A percentile compares a stretch with the other conserved stretches of the same genome.
phyloP scores from a whole-genome alignment of 37 sponge, comb jelly and placozoan species.

The Aplysina aerophoba region DNA sequence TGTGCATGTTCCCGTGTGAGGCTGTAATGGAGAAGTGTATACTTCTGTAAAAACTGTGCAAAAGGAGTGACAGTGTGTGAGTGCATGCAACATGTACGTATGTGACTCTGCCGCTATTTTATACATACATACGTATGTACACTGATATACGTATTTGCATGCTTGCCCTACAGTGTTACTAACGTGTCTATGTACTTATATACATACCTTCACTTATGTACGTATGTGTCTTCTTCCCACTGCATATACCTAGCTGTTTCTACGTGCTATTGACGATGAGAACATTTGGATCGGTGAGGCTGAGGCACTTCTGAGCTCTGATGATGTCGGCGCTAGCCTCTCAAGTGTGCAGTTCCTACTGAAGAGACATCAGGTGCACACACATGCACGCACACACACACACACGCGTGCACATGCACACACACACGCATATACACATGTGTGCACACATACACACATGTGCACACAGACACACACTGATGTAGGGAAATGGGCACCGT shows the following conservation, averaged over 20 bases:
- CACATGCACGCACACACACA: background rate
- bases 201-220: no score
- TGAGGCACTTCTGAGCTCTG: slow-evolving; percentile 77
- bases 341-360: slow-evolving; percentile 88
- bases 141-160: no score
- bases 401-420: background rate
- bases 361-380: slow-evolving; percentile 86
- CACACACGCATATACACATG: background rate
- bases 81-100: no score
- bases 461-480: background rate
- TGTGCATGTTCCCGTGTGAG: no score
- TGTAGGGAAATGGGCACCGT: no score
- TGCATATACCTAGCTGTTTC: slow-evolving; percentile 52
- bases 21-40: no score
- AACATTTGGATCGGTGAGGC: slow-evolving; percentile 81
- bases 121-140: no score
- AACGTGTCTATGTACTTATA: no score
- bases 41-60: no score
- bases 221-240: background rate
- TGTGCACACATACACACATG: background rate
- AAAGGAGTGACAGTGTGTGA: no score
- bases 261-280: slow-evolving; percentile 79
- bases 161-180: no score
- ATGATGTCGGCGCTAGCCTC: slow-evolving; percentile 87
- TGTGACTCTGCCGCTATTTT: no score